Evolutionary conservation across 2,113 vertebrate species (phyloP).

Genomic region (Perca schrenkii): DNA sequence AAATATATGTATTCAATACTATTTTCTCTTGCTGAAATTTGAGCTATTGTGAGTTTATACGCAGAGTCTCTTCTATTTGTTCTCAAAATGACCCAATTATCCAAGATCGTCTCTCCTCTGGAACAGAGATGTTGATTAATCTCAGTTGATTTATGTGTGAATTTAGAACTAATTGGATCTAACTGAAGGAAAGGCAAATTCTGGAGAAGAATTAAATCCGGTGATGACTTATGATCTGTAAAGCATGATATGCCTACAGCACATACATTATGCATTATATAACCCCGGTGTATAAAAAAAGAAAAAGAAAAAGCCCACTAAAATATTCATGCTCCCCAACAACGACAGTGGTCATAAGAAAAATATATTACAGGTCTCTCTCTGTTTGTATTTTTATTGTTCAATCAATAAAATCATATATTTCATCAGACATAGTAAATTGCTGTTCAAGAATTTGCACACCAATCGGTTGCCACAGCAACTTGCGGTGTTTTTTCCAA

Average conservation of each 20-base stretch:
- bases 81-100: constrained; percentile 57
- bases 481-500: constrained; percentile 61
- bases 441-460: constrained; percentile 63
- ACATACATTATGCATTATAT: constrained; percentile 40
- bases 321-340: background rate
- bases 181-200: constrained; percentile 36
- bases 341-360: background rate
- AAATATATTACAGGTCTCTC: constrained; percentile 3
- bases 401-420: constrained; percentile 46
- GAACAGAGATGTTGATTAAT: constrained; percentile 64
- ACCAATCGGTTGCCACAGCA: constrained; percentile 71
- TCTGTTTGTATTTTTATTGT: constrained; percentile 16
- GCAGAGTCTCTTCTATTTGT: constrained; percentile 53
- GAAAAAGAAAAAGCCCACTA: background rate
- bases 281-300: background rate
- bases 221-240: constrained; percentile 51
- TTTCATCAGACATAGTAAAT: constrained; percentile 48
- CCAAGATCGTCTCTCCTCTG: constrained; percentile 52
- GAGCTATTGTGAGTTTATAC: constrained; percentile 30
- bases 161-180: constrained; percentile 69
- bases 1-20: constrained; percentile 27
- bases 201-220: constrained; percentile 27
- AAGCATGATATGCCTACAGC: constrained; percentile 34
- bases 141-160: constrained; percentile 71
- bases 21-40: constrained; percentile 32